Base-by-base conservation (phyloP, 2,888 invertebrate species). In the Opisthograptis luteolata region DNA sequence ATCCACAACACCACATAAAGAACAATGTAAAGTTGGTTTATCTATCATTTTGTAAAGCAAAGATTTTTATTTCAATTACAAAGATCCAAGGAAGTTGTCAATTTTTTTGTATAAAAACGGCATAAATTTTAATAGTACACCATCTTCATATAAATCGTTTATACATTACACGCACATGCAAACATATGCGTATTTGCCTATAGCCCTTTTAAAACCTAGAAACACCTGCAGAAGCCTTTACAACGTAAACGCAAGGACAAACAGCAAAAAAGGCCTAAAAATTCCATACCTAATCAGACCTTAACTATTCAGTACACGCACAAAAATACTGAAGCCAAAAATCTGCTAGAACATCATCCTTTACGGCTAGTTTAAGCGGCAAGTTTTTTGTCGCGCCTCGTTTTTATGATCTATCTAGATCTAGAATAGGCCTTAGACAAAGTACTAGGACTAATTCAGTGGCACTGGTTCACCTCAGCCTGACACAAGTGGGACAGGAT, bases 401-500 rank as follows among this genome's bases (percentile, higher is more conserved):
- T 32, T 22, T 24, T 25, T 36, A 25, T 40, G 31, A 37, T 41
- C 24, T 32, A 45, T 49, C 36, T 47, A 45, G 37, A 45, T 49
- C 42, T 49, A 50, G 43, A 44, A 44, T 49, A 51, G 39, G 44
- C 28, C 15, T 34, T n/a, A n/a, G n/a, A n/a, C n/a, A n/a, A n/a
- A n/a, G 20, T 40, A 14, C n/a, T 47, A 36, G 43, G 30, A 44
- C 41, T 48, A 42, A 42, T 43, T 30, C 32, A 31, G 32, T 27
- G 24, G 42, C 13, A 62, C 79, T 70, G 76, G 85, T 85, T 84
- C 76, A 83, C 85, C 86, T 87, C 78, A 65, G 64, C 58, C 52
- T 46, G n/a, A 45, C 59, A 14, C 66, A 84, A 73, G 73, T 84
- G 77, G 85, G 85, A 84, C 87, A 87, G 85, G 85, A 87, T 81